phyloP scores from a whole-genome alignment of 2,113 vertebrate genomes.

The Campylomormyrus numenius region DNA sequence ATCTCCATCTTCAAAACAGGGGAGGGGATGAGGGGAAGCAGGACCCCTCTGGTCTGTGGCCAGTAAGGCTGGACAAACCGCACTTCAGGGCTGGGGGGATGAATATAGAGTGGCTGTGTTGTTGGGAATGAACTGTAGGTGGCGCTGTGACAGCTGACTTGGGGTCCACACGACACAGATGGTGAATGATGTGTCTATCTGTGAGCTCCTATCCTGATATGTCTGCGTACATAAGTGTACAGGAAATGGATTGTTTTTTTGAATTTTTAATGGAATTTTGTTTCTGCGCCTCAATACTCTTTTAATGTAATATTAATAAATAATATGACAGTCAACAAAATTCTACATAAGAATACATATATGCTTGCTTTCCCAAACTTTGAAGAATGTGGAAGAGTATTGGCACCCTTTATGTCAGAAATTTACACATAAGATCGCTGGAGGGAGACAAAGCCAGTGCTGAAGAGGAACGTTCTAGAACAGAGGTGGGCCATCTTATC shows the following conservation, averaged over 20 bases:
- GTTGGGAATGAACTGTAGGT: background rate
- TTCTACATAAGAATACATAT: background rate
- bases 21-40: no score
- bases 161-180: background rate
- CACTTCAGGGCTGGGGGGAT: background rate
- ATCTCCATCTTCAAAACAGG: background rate
- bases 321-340: background rate
- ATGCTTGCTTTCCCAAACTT: background rate
- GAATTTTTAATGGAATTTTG: constrained; percentile 49
- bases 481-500: no score
- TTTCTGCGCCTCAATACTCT: constrained; percentile 66
- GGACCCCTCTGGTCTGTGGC: background rate
- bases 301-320: constrained; percentile 51
- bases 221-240: constrained; percentile 17
- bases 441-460: background rate
- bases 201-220: background rate
- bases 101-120: background rate
- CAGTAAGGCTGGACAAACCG: background rate
- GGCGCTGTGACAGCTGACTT: background rate
- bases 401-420: background rate
- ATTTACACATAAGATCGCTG: background rate
- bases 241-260: constrained; percentile 35
- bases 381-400: background rate
- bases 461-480: background rate
- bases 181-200: constrained; percentile 23